Base-by-base conservation (phyloP, 2,888 invertebrate species). In the Drosophila mulleri region DNA sequence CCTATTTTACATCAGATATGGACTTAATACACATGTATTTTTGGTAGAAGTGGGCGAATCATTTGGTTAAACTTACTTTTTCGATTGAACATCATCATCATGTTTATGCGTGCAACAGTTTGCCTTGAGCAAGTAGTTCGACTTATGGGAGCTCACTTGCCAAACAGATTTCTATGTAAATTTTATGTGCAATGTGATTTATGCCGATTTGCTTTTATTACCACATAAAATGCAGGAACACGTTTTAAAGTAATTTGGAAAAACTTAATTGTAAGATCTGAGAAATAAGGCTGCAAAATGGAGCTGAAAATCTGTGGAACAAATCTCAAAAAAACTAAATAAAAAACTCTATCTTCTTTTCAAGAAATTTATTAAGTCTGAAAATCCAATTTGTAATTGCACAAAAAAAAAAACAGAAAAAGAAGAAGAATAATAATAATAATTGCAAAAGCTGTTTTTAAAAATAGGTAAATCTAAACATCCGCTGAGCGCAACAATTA, bases 121-220 rank as follows among this genome's bases (percentile, higher is more conserved):
- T 26, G 53, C 53, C 53, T 53, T 39, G 53, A 39, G 20, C 26
- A 53, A 37, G 35, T 53, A 37, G 53, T 9, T 37, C 52, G 18
- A 37, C 9, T 37, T 9, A 52, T 16, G 39, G 23, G 5, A 53
- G n/a, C 11, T 29, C 48, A 9, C 32, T 35, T 14, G 18, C 32
- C 4, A 14, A 20, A 50, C 18, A 18, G 7, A 35, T 35, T 14
- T 35, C 8, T 14, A 50, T 50, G 50, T 50, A 50, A 50, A 50
- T 50, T 50, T 32, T 18, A 18, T 50, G 32, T 50, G 32, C 12
- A 32, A 18, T 32, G 7, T 32, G 50, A 50, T 50, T 50, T 48
- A 48, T n/a, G 9, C 6, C 29, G n/a, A n/a, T 11, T n/a, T 11
- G 29, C 11, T 2, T 48, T 29, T 29, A 48, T 32, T 48, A 47